Base-by-base conservation (phyloP, 2,888 invertebrate genomes). In the Acrocyrtus sp. region DNA sequence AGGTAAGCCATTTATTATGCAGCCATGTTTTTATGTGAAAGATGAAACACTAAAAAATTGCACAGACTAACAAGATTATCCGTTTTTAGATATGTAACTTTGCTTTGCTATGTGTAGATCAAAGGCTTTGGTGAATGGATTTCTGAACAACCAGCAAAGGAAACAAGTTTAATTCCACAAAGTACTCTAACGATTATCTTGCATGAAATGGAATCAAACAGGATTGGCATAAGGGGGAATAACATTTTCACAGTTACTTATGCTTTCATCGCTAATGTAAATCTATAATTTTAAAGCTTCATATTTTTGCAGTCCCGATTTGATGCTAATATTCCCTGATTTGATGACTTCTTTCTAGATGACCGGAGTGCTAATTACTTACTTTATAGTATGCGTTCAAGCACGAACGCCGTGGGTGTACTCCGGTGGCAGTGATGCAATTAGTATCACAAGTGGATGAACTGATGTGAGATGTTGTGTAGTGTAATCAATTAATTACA, bases 341-440 rank as follows among this genome's bases (percentile, higher is more conserved):
- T n/a, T n/a, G n/a, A n/a, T n/a, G n/a, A 34, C 19, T 34, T 34
- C 1, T 53, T n/a, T 43, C 15, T 22, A 65, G 63, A 65, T 65
- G 10, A 17, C 45, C 17, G 63, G 63, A 41, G 51, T 62, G 1
- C 26, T 62, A 5, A 62, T 62, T 50, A 62, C 62, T 0, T 62
- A 62, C 27, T 62, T 62, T 22, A 24, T 62, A 26, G 41, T 62
- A 3, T 62, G 62, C 19, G 62, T 62, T 29, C 62, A 62, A n/a
- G 50, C 27, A 4, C 19, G 62, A 3, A 1, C 48, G 8, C 50
- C 61, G 6, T 61, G 48, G 50, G 39, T 39, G 29, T 10, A 50
- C 21, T 17, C 45, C 8, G 43, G 45, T 24, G 17, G n/a, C n/a
- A n/a, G n/a, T n/a, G n/a, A n/a, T n/a, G n/a, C n/a, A n/a, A n/a